phyloP scores from a whole-genome alignment of 2,888 invertebrate species.

The Steinernema scapterisci region DNA sequence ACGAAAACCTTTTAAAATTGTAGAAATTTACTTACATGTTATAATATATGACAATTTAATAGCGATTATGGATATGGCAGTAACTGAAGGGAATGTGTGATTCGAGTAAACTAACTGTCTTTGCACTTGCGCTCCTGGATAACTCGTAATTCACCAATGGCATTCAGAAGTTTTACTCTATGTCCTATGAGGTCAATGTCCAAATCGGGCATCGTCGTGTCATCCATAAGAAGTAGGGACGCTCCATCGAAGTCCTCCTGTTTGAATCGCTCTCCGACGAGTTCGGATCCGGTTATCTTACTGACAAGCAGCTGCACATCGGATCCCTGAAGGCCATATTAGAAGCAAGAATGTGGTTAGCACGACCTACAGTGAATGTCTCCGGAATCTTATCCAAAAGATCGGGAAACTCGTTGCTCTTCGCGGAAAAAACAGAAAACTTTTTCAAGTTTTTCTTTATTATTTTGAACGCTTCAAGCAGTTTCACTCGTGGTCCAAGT shows the following conservation, averaged over 20 bases:
- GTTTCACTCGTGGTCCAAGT: not conserved
- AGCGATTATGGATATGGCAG: too few species aligned
- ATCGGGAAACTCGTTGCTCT: too few species aligned
- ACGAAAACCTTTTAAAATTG: too few species aligned
- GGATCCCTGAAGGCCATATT: not conserved
- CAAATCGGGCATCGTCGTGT: not conserved
- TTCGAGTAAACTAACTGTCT: too few species aligned
- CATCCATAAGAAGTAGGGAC: not conserved
- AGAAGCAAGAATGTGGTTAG: not conserved
- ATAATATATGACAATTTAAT: too few species aligned
- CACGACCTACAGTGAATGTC: not conserved
- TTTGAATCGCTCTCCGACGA: not conserved
- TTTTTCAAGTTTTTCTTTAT: not conserved
- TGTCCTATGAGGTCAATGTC: not conserved
- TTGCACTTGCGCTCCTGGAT: too few species aligned
- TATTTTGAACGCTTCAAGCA: not conserved
- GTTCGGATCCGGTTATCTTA: not conserved
- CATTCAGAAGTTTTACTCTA: not conserved
- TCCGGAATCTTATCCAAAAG: too few species aligned
- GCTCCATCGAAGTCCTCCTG: constrained; percentile 3
- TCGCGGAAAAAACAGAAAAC: too few species aligned
- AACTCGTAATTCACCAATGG: not conserved
- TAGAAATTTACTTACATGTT: too few species aligned
- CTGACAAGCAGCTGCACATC: not conserved
- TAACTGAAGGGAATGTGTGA: too few species aligned